Conservation (phyloP, 2,797 vertebrate genomes). For the Synanceia verrucosa region DNA sequence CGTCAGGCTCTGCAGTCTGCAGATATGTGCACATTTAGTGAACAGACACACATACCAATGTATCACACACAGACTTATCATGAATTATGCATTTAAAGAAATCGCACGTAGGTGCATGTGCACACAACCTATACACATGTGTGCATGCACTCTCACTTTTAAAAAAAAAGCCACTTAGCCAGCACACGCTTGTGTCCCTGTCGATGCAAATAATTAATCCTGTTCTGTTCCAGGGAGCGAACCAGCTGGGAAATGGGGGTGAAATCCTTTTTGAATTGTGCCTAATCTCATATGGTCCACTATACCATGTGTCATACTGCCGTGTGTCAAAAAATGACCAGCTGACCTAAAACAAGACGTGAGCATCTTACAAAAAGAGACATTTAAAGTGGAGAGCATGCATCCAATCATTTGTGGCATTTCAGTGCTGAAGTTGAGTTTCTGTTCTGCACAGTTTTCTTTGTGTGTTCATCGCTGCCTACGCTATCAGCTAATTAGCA, state of each 20-base stretch:
- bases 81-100: conserved; percentile 65
- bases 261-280: conserved; percentile 72
- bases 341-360: neutral
- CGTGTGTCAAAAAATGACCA: conserved; percentile 46
- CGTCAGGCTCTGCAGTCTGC: conserved; percentile 50
- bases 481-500: conserved; percentile 29
- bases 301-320: conserved; percentile 29
- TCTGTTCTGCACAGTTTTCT: conserved; percentile 24
- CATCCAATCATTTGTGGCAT: neutral
- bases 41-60: conserved; percentile 36
- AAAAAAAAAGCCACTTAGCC: conserved; percentile 62
- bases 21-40: conserved; percentile 45
- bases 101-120: conserved; percentile 28
- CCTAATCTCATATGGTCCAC: conserved; percentile 58
- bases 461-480: conserved; percentile 28
- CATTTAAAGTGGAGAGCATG: neutral
- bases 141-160: conserved; percentile 9
- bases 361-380: neutral
- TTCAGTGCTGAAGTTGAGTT: conserved; percentile 2
- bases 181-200: conserved; percentile 29
- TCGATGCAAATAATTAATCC: conserved; percentile 75
- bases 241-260: conserved; percentile 59
- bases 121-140: neutral
- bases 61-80: conserved; percentile 33
- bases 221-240: conserved; percentile 67